Evolutionary conservation across 1,140 invertebrate genomes (phyloP), one percentile per base, ranked within the genome.

Genomic region (Radopholus similis): DNA sequence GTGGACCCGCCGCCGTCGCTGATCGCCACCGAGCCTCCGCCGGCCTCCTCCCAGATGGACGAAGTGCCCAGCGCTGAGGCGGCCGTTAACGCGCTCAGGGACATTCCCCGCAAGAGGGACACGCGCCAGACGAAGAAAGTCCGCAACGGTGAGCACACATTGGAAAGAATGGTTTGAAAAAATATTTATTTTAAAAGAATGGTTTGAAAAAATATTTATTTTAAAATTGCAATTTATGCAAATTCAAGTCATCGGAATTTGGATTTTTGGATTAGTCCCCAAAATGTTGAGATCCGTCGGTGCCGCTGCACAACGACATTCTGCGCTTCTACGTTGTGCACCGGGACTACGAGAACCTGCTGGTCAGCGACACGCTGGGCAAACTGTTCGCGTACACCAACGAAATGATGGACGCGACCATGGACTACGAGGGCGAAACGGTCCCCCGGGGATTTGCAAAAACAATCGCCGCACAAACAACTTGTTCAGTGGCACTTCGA

Each of bases 261-360:
- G n/a, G n/a, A n/a, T n/a, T n/a, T n/a, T n/a, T n/a, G n/a, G n/a
- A n/a, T n/a, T n/a, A n/a, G n/a, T n/a, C n/a, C n/a, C n/a, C n/a
- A n/a, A 51, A 51, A 51, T 21, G n/a, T 26, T 11, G 42, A 74
- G 76, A 70, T 37, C n/a, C 49, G 2, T 42, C 73, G 56, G 65
- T 56, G 28, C 74, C 76, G 6, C 44, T 57, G 26, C 75, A 80
- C 69, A 79, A 65, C 23, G 79, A 81, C 38, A 82, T 81, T 55
- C 66, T 81, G 21, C 78, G 79, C 1, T 82, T 82, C 64, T 81
- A 81, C 55, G 76, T 82, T 34, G 80, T 81, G 8, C 77, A 82
- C 37, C 72, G 79, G 55, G 66, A 80, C 37, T 80, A 78, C 42
- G 68, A 78, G n/a, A 81, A 81, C 66, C 58, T 81, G 53, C 64